A percentile compares a stretch with the other conserved stretches of the same genome.
Conservation (phyloP, 2,888 invertebrate species). For the Pseudococcus jackbeardsleyi region DNA sequence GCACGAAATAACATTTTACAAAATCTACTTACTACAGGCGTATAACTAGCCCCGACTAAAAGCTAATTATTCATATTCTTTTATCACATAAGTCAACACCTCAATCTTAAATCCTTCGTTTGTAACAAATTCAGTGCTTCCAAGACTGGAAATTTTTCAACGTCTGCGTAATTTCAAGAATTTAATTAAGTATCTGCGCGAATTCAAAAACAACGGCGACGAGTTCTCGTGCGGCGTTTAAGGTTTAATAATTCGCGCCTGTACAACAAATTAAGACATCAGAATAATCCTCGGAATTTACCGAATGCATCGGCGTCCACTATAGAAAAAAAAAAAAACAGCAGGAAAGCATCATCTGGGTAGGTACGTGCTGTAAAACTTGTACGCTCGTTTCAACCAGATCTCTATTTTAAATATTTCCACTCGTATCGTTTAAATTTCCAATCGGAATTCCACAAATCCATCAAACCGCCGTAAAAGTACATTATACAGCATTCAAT, state of each 20-base stretch:
- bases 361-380: not conserved
- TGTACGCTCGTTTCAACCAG: not conserved
- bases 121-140: constrained; percentile 57
- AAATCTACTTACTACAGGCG: constrained; percentile 59
- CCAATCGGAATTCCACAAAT: constrained; percentile 24
- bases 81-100: constrained; percentile 63
- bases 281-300: constrained; percentile 1
- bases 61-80: constrained; percentile 63
- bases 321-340: not conserved
- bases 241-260: constrained; percentile 8
- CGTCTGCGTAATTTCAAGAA: constrained; percentile 1
- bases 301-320: not conserved
- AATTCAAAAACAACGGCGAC: not conserved
- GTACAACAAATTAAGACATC: constrained; percentile 30
- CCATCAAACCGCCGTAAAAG: constrained; percentile 30
- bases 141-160: constrained; percentile 9
- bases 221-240: not conserved
- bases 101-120: constrained; percentile 61
- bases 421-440: not conserved
- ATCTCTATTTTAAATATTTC: constrained; percentile 14
- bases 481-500: constrained; percentile 36
- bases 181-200: constrained; percentile 5
- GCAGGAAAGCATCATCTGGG: not conserved
- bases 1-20: constrained; percentile 57
- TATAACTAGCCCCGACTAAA: constrained; percentile 59